phyloP scores from a whole-genome alignment of 2,113 vertebrate species.

The Phylloscopus trochiloides region DNA sequence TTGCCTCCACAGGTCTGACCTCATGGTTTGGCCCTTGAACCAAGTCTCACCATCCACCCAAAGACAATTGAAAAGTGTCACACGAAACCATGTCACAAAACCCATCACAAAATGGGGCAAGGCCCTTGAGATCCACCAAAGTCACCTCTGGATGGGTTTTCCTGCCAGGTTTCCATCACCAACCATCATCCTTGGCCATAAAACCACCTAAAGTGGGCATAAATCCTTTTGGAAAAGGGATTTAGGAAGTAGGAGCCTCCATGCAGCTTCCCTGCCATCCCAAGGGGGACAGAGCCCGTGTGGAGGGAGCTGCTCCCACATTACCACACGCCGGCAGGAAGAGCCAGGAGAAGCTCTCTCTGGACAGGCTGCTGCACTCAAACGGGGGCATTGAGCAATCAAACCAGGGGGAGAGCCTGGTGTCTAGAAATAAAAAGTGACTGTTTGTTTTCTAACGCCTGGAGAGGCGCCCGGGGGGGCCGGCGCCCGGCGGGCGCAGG shows the following conservation, averaged over 20 bases:
- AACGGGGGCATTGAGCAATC: slow-evolving; percentile 60
- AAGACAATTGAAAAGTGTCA: accelerated
- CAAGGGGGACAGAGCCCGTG: not conserved
- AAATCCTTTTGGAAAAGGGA: not conserved
- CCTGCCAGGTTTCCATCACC: not conserved
- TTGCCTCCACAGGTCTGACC: not conserved
- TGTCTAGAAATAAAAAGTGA: slow-evolving; percentile 66
- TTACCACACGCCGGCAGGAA: slow-evolving; percentile 6
- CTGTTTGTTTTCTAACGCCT: slow-evolving; percentile 68
- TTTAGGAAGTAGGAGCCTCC: not conserved
- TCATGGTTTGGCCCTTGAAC: not conserved
- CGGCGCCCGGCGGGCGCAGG: not conserved
- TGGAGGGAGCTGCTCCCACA: not conserved
- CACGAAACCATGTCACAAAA: accelerated
- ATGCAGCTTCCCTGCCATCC: not conserved
- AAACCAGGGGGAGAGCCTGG: slow-evolving; percentile 33
- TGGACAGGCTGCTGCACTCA: slow-evolving; percentile 30
- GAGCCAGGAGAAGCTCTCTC: not conserved
- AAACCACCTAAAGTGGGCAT: not conserved
- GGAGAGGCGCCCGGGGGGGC: not conserved
- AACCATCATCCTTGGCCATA: not conserved
- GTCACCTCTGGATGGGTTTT: not conserved
- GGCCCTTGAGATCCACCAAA: not conserved
- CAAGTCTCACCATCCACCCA: not conserved
- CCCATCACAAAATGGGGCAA: accelerated